A percentile compares a stretch with the other conserved stretches of the same genome.
phyloP scores from a whole-genome alignment of 2,113 vertebrate genomes.

The Abramis brama region DNA sequence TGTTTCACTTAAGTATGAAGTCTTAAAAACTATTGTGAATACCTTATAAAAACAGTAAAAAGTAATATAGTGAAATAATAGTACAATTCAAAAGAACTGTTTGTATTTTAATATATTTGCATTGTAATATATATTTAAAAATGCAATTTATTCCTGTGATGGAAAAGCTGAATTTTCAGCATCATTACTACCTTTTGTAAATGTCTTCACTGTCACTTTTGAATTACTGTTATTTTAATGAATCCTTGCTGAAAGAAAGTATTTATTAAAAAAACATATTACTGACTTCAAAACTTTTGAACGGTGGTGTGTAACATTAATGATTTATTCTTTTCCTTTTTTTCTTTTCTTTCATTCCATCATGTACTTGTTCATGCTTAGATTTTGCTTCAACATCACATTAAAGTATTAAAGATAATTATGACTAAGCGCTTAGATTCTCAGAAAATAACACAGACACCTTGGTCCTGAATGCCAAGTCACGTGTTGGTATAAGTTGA shows the following conservation, averaged over 20 bases:
- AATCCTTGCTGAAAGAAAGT: not conserved
- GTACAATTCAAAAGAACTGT: not conserved
- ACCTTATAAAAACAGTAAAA: not conserved
- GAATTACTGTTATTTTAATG: not conserved
- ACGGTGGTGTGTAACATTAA: not conserved
- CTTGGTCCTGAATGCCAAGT: constrained; percentile 7
- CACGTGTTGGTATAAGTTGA: constrained; percentile 16
- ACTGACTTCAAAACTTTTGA: not conserved
- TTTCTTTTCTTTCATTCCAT: not conserved
- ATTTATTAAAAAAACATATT: not conserved
- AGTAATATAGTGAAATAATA: too few species aligned
- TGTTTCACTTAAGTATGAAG: not conserved
- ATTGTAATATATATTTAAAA: not conserved
- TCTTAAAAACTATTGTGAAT: not conserved
- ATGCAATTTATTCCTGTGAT: not conserved
- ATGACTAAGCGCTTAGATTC: not conserved
- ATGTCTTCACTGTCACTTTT: not conserved
- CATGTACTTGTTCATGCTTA: not conserved
- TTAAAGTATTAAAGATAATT: constrained; percentile 15
- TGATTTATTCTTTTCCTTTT: not conserved
- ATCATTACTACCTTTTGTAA: not conserved
- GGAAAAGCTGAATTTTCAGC: not conserved
- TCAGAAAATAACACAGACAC: constrained; percentile 11
- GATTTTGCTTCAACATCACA: not conserved
- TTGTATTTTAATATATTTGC: not conserved